Percentiles rank a stretch among this genome's conserved stretches.
phyloP scores from a whole-genome alignment of 2,888 invertebrate genomes.

The Meteorus cinctellus region DNA sequence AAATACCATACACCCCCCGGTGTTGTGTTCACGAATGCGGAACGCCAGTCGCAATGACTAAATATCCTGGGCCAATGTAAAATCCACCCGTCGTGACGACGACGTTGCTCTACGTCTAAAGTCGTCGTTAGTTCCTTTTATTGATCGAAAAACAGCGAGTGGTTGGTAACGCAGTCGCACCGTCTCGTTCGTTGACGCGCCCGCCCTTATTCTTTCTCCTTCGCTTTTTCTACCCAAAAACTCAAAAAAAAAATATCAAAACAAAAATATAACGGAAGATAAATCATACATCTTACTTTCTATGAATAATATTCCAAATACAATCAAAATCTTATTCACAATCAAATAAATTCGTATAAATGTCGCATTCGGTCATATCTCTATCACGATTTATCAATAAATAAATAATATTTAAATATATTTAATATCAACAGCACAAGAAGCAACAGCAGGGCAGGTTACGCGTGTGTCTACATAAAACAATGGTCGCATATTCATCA shows the following conservation, averaged over 20 bases:
- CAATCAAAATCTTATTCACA: too few species aligned
- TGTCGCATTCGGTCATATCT: too few species aligned
- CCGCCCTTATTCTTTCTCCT: not conserved
- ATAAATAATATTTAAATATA: not conserved
- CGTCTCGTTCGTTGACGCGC: constrained; percentile 13
- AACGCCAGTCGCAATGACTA: not conserved
- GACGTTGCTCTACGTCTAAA: constrained; percentile 3
- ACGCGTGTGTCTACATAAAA: not conserved
- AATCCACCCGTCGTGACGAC: not conserved
- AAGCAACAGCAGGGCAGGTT: not conserved
- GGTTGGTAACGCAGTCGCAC: constrained; percentile 50
- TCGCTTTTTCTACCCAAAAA: not conserved
- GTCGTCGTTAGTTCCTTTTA: constrained; percentile 38
- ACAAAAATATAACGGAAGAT: not conserved
- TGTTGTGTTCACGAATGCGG: constrained; percentile 14
- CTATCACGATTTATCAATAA: not conserved
- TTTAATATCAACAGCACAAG: not conserved
- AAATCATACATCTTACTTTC: not conserved
- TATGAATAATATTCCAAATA: not conserved
- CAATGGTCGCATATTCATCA: not conserved
- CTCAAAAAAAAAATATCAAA: not conserved
- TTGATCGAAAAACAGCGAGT: constrained; percentile 44
- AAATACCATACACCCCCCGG: not conserved
- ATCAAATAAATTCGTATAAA: too few species aligned
- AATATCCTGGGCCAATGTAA: not conserved